Percentiles rank a stretch among this genome's conserved stretches.
Evolutionary conservation across 2,888 invertebrate genomes (phyloP).

Genomic region (Phalangium opilio): DNA sequence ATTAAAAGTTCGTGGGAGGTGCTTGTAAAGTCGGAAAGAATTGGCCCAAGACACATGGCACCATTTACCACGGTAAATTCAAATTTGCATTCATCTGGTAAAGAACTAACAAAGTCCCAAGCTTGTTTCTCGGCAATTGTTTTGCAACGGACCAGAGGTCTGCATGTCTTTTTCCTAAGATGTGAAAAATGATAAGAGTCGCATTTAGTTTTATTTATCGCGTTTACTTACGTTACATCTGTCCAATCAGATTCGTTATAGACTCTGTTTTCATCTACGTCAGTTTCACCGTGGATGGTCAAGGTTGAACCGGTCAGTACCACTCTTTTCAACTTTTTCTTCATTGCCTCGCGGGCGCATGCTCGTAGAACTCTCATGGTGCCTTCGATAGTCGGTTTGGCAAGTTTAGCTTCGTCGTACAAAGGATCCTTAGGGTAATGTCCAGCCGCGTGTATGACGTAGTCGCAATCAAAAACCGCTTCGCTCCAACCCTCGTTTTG

Average conservation of each 20-base stretch:
- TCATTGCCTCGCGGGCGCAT: constrained; percentile 29
- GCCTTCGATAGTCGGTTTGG: constrained; percentile 36
- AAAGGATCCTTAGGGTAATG: constrained; percentile 28
- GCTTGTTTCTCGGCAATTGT: constrained; percentile 36
- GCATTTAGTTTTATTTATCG: constrained; percentile 20
- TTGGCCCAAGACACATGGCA: constrained; percentile 35
- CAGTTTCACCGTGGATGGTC: constrained; percentile 30
- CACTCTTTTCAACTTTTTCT: constrained; percentile 31
- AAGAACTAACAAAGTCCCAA: constrained; percentile 35
- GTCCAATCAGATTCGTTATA: constrained; percentile 31
- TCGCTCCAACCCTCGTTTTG: constrained; percentile 31
- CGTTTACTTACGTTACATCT: constrained; percentile 22
- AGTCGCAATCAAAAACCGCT: constrained; percentile 32
- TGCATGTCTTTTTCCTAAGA: no score
- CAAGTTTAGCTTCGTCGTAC: constrained; percentile 29
- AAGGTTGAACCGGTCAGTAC: constrained; percentile 38
- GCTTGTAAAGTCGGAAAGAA: constrained; percentile 22
- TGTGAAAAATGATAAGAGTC: no score
- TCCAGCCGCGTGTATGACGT: constrained; percentile 35
- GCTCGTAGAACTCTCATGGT: constrained; percentile 35
- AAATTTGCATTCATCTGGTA: constrained; percentile 28
- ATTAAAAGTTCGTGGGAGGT: constrained; percentile 20
- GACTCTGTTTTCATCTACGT: constrained; percentile 24
- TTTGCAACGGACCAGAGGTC: constrained; percentile 32
- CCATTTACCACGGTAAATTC: constrained; percentile 35